Evolutionary conservation across 2,797 vertebrate species (phyloP), one percentile per base, ranked within the genome.

Genomic region (Eospalax fontanierii): DNA sequence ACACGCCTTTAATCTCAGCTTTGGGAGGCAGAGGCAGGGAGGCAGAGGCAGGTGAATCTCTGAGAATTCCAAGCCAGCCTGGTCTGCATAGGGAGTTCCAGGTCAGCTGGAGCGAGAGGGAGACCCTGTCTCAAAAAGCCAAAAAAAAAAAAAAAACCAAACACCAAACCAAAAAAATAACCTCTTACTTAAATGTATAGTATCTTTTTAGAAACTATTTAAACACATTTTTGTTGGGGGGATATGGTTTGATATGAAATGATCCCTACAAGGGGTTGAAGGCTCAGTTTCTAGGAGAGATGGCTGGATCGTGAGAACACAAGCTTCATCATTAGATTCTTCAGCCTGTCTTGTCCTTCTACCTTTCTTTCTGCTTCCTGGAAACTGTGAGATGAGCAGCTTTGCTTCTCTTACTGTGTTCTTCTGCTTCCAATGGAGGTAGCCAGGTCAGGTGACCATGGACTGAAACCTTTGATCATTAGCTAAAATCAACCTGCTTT

Each of bases 151-250:
- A n/a, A n/a, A n/a, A n/a, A n/a, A n/a, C n/a, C n/a, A n/a, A n/a
- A n/a, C n/a, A n/a, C n/a, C n/a, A n/a, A n/a, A n/a, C n/a, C n/a
- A n/a, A n/a, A n/a, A n/a, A n/a, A n/a, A n/a, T n/a, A n/a, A n/a
- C n/a, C n/a, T n/a, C n/a, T n/a, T n/a, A n/a, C n/a, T n/a, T n/a
- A n/a, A n/a, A n/a, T n/a, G n/a, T n/a, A n/a, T n/a, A n/a, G 43
- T 71, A 26, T 4, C 82, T 74, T 83, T n/a, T 57, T 33, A 94
- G 90, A 94, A 97, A 79, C 43, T 40, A n/a, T 35, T 88, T 92
- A 73, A 87, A 71, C 1, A 50, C 28, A 93, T 91, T 66, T 50
- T 66, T 89, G 30, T 73, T 1, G n/a, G 2, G 6, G 46, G 6
- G 6, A 33, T 68, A 19, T 30, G 0, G 4, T 68, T 40, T 59